Evolutionary conservation across 2,888 invertebrate genomes (phyloP), one percentile per base, ranked within the genome.

Genomic region (Andrena minutula): DNA sequence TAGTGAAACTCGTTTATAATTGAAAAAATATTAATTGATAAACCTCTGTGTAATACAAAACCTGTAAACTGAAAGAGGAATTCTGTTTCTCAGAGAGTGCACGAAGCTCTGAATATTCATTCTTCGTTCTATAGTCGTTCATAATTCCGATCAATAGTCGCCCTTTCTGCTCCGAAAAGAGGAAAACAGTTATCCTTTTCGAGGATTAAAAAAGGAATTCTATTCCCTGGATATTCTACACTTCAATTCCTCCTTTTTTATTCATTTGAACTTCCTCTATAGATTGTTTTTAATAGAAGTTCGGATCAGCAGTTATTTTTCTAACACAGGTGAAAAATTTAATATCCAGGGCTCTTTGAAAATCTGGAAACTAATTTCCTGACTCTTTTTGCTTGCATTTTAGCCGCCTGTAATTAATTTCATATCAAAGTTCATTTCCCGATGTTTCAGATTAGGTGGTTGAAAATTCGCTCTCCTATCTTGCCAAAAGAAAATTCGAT

Each of bases 131-230:
- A 51, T 6, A 51, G 20, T 51, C 20, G 51, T 20, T 20, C 20
- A 51, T 51, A 69, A 63, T 76, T 76, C 28, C 77, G 60, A 77
- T 51, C 51, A 51, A 51, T n/a, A 20, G 51, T 58, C 41, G 26
- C 58, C 56, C 69, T 58, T 35, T 69, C n/a, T 58, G 53, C 69
- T 41, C 8, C 8, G 51, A n/a, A 51, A 51, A 51, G 20, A 20
- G 51, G 51, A n/a, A 51, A 51, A 51, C n/a, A 7, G n/a, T 51
- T 56, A 26, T 56, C 23, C 53, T 53, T 56, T 56, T 56, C 23
- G 23, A 12, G 4, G 56, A 56, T 56, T 41, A 26, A 26, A 56
- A 61, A 16, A 6, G 51, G 30, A 73, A 1, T 56, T 66, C 16
- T 16, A 6, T 74, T 30, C 58, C 66, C 20, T 10, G 28, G 20